Evolutionary conservation across 2,888 invertebrate genomes (phyloP).

Genomic region (Campopleginae sp.): DNA sequence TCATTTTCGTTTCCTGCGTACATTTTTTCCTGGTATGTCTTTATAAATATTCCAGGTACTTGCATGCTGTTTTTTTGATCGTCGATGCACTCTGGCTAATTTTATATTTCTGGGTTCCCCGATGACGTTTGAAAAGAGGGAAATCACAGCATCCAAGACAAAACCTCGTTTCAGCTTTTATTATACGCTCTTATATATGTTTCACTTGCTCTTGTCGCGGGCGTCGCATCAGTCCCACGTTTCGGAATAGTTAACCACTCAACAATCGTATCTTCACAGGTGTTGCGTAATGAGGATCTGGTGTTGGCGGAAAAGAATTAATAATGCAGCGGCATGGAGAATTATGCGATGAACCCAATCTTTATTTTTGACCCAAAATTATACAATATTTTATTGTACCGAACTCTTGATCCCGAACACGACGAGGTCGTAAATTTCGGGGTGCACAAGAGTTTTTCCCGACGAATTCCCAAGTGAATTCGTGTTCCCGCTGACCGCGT

Average conservation of each 20-base stretch:
- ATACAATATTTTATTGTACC: too few species aligned
- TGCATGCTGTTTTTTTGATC: background rate
- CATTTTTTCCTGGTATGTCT: background rate
- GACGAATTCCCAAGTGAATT: too few species aligned
- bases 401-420: too few species aligned
- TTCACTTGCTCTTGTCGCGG: background rate
- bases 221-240: conserved; percentile 19
- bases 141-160: background rate
- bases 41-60: background rate
- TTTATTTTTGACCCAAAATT: too few species aligned
- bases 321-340: too few species aligned
- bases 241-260: conserved; percentile 10
- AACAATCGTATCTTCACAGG: background rate
- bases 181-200: conserved; percentile 6
- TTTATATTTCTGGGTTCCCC: conserved; percentile 34
- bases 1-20: background rate
- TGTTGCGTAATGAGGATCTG: too few species aligned
- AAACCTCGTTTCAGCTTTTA: conserved; percentile 21
- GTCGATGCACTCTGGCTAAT: conserved; percentile 36
- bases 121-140: conserved; percentile 24
- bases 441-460: too few species aligned
- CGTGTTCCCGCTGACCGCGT: too few species aligned
- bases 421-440: too few species aligned
- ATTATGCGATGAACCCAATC: too few species aligned
- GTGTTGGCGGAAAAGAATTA: too few species aligned